Conservation (phyloP, 2,888 invertebrate genomes). For the Epinotia nisella region DNA sequence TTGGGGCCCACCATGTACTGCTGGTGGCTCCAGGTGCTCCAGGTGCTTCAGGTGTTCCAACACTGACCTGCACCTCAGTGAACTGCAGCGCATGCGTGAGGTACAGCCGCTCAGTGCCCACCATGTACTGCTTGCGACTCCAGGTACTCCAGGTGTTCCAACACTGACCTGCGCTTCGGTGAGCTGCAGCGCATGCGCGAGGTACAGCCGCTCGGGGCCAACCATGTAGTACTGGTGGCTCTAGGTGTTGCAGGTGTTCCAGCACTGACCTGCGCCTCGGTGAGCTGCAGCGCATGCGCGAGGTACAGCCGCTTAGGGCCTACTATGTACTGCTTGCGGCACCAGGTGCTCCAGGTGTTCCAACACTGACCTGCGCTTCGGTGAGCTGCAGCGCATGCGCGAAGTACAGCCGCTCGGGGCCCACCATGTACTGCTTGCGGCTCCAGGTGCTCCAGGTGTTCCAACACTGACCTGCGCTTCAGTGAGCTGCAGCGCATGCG, state of each 20-base stretch:
- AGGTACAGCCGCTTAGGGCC: conserved; percentile 95
- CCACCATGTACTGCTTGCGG: not conserved
- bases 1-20: too few relatives aligned
- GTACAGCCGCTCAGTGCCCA: too few relatives aligned
- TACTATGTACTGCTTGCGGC: conserved; percentile 99
- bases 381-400: not conserved
- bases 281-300: conserved; percentile 93
- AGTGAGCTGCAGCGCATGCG: conserved; percentile 93
- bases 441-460: not conserved
- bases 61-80: too few relatives aligned
- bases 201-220: conserved; percentile 94
- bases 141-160: too few relatives aligned
- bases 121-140: too few relatives aligned
- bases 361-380: conserved; percentile 84
- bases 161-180: conserved; percentile 90
- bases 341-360: conserved; percentile 61
- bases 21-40: too few relatives aligned
- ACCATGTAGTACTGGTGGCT: conserved; percentile 99
- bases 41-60: too few relatives aligned
- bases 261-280: conserved; percentile 91
- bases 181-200: conserved; percentile 94
- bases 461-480: conserved; percentile 91
- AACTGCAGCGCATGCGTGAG: too few relatives aligned
- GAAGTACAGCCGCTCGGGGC: not conserved
- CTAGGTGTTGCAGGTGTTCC: too few relatives aligned